Base-by-base conservation (phyloP, 2,113 vertebrate species). In the Paedocypris sp. region DNA sequence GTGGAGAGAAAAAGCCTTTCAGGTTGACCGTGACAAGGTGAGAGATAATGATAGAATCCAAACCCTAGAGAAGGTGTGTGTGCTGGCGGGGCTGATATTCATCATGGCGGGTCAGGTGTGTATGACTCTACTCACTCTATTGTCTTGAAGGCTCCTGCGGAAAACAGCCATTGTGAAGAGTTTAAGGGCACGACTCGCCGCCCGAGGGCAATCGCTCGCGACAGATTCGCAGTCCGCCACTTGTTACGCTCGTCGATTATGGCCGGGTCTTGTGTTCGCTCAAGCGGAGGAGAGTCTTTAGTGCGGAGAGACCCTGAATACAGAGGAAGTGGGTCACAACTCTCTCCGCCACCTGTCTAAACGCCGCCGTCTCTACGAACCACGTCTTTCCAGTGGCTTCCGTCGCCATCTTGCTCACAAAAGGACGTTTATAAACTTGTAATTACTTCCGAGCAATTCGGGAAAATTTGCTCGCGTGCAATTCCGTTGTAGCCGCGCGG, bases 41-140 rank as follows among this genome's bases (percentile, higher is more conserved):
- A 73, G 54, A 69, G 67, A 73, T 73, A 66, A 73, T 73, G 67
- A 67, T 73, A 60, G 61, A 72, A 62, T 66, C 50, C 59, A 63
- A 58, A 66, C 62, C 66, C 52, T 57, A 54, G 63, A 69, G 62
- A 69, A 33, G 62, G 64, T 56, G 65, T 49, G 56, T 22, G 48
- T 38, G 26, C 41, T 57, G 45, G 46, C 36, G 68, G 49, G 62
- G 64, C 57, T 62, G 66, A 66, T 70, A 70, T 70, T 66, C 51
- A 70, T 70, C 45, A 62, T 70, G 41, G 32, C 5, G 29, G 51
- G 52, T 60, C 22, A 31, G 22, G 61, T 69, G 60, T 64, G 60
- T 42, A 45, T 42, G 42, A 54, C 49, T 54, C 43, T 41, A 45
- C 19, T 52, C 22, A 2, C 32, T 43, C 50, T 23, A 18, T 32